A percentile compares a stretch with the other conserved stretches of the same genome.
phyloP scores from a whole-genome alignment of 1,140 invertebrate genomes.

The Mesaphorura yosii region DNA sequence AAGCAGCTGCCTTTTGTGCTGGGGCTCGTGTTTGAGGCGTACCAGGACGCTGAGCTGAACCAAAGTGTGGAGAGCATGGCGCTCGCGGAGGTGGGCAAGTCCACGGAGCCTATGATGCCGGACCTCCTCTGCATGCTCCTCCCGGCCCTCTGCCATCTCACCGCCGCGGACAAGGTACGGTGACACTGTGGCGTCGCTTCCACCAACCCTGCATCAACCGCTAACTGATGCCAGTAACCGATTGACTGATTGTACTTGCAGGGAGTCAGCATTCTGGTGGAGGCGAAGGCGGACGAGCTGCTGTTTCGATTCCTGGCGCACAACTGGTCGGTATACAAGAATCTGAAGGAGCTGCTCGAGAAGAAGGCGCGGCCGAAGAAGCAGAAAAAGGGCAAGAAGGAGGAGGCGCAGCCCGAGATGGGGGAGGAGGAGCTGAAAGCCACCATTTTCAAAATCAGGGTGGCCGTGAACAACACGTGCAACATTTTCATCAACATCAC shows the following conservation, averaged over 20 bases:
- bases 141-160: conserved; percentile 76
- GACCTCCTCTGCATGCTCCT: conserved; percentile 70
- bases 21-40: conserved; percentile 64
- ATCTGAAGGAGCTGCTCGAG: conserved; percentile 33
- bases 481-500: conserved; percentile 87
- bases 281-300: conserved; percentile 59
- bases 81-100: conserved; percentile 36
- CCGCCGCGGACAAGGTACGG: conserved; percentile 82
- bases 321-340: conserved; percentile 77
- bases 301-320: conserved; percentile 64
- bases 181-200: too few relatives aligned
- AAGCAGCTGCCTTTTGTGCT: conserved; percentile 64
- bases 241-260: too few relatives aligned
- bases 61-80: conserved; percentile 24
- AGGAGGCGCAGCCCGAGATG: conserved; percentile 2
- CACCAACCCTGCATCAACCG: too few relatives aligned
- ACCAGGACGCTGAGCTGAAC: conserved; percentile 41
- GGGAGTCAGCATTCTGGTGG: conserved; percentile 64
- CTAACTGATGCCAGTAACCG: too few relatives aligned
- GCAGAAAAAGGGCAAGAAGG: conserved; percentile 12
- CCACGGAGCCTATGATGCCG: conserved; percentile 48
- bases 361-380: conserved; percentile 23
- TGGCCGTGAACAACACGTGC: conserved; percentile 72
- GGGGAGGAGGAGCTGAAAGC: conserved; percentile 23
- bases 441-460: conserved; percentile 36